A percentile compares a stretch with the other conserved stretches of the same genome.
Conservation (phyloP, 2,113 vertebrate species). For the Burhinus bistriatus region DNA sequence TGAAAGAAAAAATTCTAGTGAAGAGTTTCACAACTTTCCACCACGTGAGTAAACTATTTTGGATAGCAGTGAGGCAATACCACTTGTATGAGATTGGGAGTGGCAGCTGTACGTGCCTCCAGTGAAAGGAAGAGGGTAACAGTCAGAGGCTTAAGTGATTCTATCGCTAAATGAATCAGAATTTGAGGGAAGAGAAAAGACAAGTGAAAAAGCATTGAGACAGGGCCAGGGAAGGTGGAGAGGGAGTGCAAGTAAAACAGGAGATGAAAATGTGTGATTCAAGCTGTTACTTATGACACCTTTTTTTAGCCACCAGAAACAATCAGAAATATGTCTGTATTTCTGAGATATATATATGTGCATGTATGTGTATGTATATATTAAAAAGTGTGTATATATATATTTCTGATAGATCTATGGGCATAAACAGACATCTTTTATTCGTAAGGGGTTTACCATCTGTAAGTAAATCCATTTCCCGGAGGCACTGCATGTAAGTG, state of each 20-base stretch:
- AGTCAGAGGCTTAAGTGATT: neutral
- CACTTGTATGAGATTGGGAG: neutral
- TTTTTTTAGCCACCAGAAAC: neutral
- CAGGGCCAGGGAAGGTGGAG: neutral
- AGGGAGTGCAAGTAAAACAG: neutral
- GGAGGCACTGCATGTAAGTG: fast-evolving
- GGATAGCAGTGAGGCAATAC: slow-evolving; percentile 34
- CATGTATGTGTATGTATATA: no score
- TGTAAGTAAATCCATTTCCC: neutral
- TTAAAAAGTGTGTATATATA: no score
- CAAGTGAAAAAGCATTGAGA: neutral
- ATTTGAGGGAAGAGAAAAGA: neutral
- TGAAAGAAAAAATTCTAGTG: neutral
- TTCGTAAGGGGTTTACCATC: neutral
- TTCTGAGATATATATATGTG: neutral
- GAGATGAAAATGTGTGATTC: neutral
- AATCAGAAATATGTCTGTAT: neutral
- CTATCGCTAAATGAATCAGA: slow-evolving; percentile 7
- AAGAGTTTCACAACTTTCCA: slow-evolving; percentile 46
- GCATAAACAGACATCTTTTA: neutral
- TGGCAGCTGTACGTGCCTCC: neutral
- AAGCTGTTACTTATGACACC: neutral
- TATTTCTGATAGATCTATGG: neutral
- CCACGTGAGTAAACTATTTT: slow-evolving; percentile 31
- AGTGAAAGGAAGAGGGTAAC: slow-evolving; percentile 33